Evolutionary conservation across 2,113 vertebrate genomes (phyloP).

Genomic region (Ovis canadensis): DNA sequence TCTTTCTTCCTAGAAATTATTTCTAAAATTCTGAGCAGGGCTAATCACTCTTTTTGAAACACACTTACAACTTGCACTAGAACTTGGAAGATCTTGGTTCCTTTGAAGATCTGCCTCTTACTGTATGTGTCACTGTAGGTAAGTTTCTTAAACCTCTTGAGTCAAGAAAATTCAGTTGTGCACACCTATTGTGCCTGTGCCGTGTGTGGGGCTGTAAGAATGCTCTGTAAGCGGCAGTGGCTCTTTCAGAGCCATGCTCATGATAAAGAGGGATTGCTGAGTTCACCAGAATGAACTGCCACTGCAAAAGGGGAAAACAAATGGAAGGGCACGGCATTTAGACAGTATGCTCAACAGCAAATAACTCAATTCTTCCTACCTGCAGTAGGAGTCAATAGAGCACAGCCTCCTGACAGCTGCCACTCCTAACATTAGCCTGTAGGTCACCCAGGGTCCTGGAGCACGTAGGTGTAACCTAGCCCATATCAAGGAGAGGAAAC

Average conservation of each 20-base stretch:
- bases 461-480: fast-evolving
- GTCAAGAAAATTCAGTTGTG: background rate
- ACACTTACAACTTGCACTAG: background rate
- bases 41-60: background rate
- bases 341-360: background rate
- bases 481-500: background rate
- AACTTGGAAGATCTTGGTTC: background rate
- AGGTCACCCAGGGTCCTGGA: fast-evolving
- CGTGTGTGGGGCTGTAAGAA: fast-evolving
- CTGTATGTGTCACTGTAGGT: background rate
- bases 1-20: background rate
- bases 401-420: background rate
- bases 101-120: background rate
- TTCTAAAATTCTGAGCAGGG: background rate
- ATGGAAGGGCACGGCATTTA: background rate
- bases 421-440: background rate
- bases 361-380: background rate
- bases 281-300: background rate
- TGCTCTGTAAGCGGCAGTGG: background rate
- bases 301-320: background rate
- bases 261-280: background rate
- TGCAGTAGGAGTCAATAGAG: background rate
- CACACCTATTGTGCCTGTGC: background rate
- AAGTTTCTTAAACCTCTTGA: background rate
- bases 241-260: background rate